Conservation (phyloP, 2,797 vertebrate species). For the Mormyrops boulengeri region DNA sequence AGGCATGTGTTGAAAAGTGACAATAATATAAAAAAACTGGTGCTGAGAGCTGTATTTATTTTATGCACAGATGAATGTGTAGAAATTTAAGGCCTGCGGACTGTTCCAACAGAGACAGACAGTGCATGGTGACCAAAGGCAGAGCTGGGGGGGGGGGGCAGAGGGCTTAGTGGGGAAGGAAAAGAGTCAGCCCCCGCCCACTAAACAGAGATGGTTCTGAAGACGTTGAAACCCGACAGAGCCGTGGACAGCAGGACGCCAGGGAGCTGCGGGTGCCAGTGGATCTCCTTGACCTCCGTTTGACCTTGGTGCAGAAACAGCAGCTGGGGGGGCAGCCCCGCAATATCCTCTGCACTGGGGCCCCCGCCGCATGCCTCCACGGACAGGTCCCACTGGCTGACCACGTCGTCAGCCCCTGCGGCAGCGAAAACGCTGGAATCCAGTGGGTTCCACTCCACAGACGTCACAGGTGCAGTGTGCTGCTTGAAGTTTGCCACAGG, state of each 20-base stretch:
- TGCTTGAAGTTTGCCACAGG: slow-evolving; percentile 86
- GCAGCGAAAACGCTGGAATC: slow-evolving; percentile 84
- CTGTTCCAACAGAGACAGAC: background rate
- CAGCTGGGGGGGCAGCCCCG: slow-evolving; percentile 79
- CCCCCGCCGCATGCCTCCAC: slow-evolving; percentile 76
- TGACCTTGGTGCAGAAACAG: slow-evolving; percentile 90
- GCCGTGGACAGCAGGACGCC: slow-evolving; percentile 79
- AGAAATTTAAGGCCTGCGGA: background rate
- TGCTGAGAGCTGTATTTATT: background rate
- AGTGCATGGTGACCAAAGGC: background rate
- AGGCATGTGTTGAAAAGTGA: background rate
- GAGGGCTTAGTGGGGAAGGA: background rate
- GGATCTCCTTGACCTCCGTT: slow-evolving; percentile 83
- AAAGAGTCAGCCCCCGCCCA: background rate
- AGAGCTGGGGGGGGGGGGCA: background rate
- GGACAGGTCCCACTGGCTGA: slow-evolving; percentile 88
- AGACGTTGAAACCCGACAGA: slow-evolving; percentile 77
- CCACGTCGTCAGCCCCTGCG: slow-evolving; percentile 73
- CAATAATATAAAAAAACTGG: background rate
- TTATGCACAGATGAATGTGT: background rate
- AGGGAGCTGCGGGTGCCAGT: slow-evolving; percentile 84
- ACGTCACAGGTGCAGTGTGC: slow-evolving; percentile 79
- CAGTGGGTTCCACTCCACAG: slow-evolving; percentile 80
- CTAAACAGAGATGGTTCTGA: slow-evolving; percentile 83
- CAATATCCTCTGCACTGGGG: slow-evolving; percentile 52